Evolutionary conservation across 2,113 vertebrate genomes (phyloP).

Genomic region (Colius striatus): DNA sequence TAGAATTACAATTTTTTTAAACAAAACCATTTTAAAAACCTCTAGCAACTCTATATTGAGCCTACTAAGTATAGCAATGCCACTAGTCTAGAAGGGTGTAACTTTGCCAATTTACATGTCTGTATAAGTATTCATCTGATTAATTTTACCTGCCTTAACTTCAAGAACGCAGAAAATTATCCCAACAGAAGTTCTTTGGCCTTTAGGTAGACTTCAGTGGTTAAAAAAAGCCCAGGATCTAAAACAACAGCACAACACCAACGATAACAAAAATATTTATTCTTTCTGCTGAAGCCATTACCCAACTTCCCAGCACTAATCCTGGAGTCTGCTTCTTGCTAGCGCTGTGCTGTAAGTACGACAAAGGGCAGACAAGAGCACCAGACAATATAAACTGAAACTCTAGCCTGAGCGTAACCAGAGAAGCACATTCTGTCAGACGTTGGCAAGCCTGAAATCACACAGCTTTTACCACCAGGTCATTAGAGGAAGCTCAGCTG

Average conservation of each 20-base stretch:
- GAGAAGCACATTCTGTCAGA: background rate
- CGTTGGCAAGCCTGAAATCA: background rate
- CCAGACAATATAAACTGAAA: background rate
- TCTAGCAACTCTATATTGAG: background rate
- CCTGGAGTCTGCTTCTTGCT: background rate
- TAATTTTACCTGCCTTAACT: background rate
- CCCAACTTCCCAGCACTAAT: background rate
- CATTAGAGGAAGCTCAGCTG: background rate
- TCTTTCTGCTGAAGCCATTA: slow-evolving; percentile 4
- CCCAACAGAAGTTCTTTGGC: background rate
- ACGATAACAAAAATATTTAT: background rate
- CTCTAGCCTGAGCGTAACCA: fast-evolving
- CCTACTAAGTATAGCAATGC: background rate
- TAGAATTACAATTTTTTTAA: background rate
- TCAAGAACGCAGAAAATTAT: background rate
- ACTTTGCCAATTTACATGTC: background rate
- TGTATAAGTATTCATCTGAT: background rate
- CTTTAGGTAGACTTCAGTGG: background rate
- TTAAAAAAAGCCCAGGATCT: background rate
- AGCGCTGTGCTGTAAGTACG: background rate
- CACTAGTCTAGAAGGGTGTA: background rate
- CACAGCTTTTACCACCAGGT: background rate
- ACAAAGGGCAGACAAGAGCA: slow-evolving; percentile 45
- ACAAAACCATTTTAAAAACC: background rate
- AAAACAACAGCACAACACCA: background rate